These are phyloP conservation scores for Prosapia bicincta DNA, from an alignment of 2,888 invertebrate genomes.

Conservation along the genomic window DNA sequence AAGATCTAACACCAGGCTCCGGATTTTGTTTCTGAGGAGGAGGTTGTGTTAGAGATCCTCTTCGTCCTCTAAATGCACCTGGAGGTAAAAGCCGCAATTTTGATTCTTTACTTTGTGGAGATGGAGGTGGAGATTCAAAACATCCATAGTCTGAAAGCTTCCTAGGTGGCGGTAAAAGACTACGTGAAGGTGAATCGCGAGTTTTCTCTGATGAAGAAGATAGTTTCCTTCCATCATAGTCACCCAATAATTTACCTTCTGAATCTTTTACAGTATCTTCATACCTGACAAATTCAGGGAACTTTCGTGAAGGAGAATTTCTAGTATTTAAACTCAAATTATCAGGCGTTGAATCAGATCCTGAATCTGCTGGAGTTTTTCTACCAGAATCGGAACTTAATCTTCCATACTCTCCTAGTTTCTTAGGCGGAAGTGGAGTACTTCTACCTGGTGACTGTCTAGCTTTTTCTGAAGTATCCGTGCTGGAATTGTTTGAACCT, in stretches of 20 bases:
- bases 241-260: constrained; percentile 16
- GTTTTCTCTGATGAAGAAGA: constrained; percentile 27
- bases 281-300: constrained; percentile 17
- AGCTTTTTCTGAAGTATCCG: constrained; percentile 22
- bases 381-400: constrained; percentile 44
- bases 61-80: constrained; percentile 33
- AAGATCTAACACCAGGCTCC: constrained; percentile 38
- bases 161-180: constrained; percentile 47
- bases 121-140: constrained; percentile 32
- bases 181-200: constrained; percentile 33
- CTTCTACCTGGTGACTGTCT: constrained; percentile 26
- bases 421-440: constrained; percentile 46
- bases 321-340: constrained; percentile 24
- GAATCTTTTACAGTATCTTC: constrained; percentile 13
- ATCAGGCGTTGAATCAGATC: constrained; percentile 22
- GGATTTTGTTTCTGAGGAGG: constrained; percentile 34
- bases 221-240: constrained; percentile 24
- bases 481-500: constrained; percentile 18
- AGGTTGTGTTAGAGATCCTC: constrained; percentile 39
- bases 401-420: constrained; percentile 57
- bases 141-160: constrained; percentile 56
- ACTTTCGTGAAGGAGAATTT: constrained; percentile 25
- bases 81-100: constrained; percentile 40
- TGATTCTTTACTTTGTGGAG: constrained; percentile 34
- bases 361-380: constrained; percentile 22